These are phyloP conservation scores for Hirtodrosophila alboralis DNA, from an alignment of 2,888 invertebrate species.

Conservation along the genomic window DNA sequence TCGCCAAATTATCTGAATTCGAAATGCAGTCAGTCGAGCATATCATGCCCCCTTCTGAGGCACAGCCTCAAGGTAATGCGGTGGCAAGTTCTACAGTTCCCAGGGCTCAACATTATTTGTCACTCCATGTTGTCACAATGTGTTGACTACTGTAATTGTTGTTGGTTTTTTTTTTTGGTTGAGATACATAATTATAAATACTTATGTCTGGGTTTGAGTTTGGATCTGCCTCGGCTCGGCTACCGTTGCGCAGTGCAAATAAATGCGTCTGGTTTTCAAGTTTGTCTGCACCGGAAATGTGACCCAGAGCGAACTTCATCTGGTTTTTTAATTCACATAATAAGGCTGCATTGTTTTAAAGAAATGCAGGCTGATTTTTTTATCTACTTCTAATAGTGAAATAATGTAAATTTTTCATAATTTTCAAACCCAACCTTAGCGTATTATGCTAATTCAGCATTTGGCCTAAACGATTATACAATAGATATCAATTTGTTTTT, in stretches of 20 bases:
- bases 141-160: slow-evolving; percentile 36
- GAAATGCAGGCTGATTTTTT: slow-evolving; percentile 7
- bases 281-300: slow-evolving; percentile 58
- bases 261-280: slow-evolving; percentile 58
- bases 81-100: slow-evolving; percentile 36
- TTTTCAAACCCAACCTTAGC: slow-evolving; percentile 33
- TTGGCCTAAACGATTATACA: slow-evolving; percentile 19
- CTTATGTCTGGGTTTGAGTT: slow-evolving; percentile 15
- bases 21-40: slow-evolving; percentile 41
- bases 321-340: slow-evolving; percentile 51
- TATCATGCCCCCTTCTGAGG: slow-evolving; percentile 3
- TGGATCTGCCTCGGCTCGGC: slow-evolving; percentile 34
- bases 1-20: slow-evolving; percentile 46
- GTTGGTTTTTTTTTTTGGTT: slow-evolving; percentile 3
- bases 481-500: slow-evolving; percentile 7
- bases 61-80: slow-evolving; percentile 47
- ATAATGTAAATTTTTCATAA: slow-evolving; percentile 15
- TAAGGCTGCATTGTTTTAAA: slow-evolving; percentile 53
- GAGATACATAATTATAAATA: slow-evolving; percentile 31
- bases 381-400: slow-evolving; percentile 9
- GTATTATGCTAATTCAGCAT: slow-evolving; percentile 50
- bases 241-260: slow-evolving; percentile 72
- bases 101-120: slow-evolving; percentile 31
- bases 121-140: slow-evolving; percentile 51
- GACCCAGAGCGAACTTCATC: slow-evolving; percentile 42